Base-by-base conservation (phyloP, 2,113 vertebrate genomes). In the Otus sunia region DNA sequence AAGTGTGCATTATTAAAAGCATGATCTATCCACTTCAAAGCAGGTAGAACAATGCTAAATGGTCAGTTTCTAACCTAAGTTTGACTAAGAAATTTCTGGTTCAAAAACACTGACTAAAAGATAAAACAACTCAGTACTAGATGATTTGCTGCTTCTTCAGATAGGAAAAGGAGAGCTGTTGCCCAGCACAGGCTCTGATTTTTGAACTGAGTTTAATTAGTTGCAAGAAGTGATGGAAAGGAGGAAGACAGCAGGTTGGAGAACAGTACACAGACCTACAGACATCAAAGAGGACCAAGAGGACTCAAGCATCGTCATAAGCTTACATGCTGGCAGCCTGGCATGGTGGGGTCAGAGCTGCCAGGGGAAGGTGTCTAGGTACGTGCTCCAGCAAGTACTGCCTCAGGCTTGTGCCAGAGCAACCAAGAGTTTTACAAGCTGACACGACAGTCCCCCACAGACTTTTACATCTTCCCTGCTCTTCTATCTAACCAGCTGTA, bases 321-420 rank as follows among this genome's bases (percentile, higher is more conserved):
- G 3, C 5, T 27, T 32, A 7, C 0, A 1, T 0, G 1, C 39
- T 55, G 34, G 64, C 45, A 50, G 49, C 36, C 13, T 11, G 20
- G 4, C 4, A 11, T 10, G 21, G 17, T 16, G 10, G 21, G 23
- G 9, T 49, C 53, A 27, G 52, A 80, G 37, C 10, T 45, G 9
- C 34, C 20, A 10, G 27, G 27, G 7, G 10, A 53, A 67, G 11
- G 5, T 15, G 11, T 8, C 17, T 8, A 25, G 9, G 21, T 47
- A 27, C 3, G 11, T 7, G 11, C 5, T 58, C 27, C 53, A 49
- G n/a, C 11, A 63, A 45, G 23, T 10, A 55, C 9, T 27, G 30
- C 37, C 29, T 53, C 12, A 5, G 7, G 21, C 37, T 79, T 15
- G 4, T 26, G 15, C 18, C 58, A 34, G 14, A 83, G 21, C 30